These are phyloP conservation scores for Phortica okadai DNA, from an alignment of 2,888 invertebrate genomes.

Conservation along the genomic window DNA sequence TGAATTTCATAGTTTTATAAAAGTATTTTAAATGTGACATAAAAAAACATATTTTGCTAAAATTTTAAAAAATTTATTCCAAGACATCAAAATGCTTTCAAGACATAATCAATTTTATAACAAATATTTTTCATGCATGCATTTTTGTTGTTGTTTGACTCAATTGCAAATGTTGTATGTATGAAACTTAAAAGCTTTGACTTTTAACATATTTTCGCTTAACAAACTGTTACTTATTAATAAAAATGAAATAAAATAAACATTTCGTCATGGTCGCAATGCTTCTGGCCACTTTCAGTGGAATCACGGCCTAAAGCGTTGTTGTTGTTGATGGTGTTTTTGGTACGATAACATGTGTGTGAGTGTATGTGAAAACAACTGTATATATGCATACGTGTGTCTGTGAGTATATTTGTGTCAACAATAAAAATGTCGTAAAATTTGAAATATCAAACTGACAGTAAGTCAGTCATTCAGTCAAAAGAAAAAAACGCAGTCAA, in stretches of 20 bases:
- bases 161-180: not conserved
- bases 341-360: not conserved
- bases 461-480: conserved; percentile 27
- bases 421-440: conserved; percentile 70
- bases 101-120: no score
- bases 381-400: not conserved
- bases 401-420: not conserved
- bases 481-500: not conserved
- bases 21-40: no score
- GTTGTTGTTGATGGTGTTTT: not conserved
- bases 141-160: not conserved
- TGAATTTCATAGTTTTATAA: no score
- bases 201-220: not conserved
- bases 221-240: conserved; percentile 21
- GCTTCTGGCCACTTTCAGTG: conserved; percentile 15
- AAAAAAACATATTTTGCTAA: no score
- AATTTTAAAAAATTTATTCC: not conserved
- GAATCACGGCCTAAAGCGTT: not conserved
- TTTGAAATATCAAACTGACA: conserved; percentile 54
- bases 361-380: not conserved
- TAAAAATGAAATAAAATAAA: conserved; percentile 32
- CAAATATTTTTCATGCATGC: not conserved
- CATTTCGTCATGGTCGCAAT: conserved; percentile 7
- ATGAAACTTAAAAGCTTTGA: not conserved
- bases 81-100: not conserved